Evolutionary conservation across 2,113 vertebrate genomes (phyloP).

Genomic region (Dicentrarchus labrax): DNA sequence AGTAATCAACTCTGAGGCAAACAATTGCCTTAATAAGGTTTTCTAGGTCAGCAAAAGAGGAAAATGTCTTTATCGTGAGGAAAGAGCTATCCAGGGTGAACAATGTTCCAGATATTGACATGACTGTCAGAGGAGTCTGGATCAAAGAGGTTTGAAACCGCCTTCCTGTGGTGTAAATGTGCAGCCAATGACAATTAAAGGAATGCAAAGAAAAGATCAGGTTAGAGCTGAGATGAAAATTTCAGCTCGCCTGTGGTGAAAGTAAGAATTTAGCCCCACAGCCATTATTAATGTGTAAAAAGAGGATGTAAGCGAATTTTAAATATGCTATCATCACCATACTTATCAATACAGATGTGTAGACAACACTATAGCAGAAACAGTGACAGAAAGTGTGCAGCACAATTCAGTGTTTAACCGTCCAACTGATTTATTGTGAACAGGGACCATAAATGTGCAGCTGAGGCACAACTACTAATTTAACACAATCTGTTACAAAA

Average conservation of each 20-base stretch:
- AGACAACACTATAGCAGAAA: not conserved
- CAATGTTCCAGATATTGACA: constrained; percentile 53
- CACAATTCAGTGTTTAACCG: constrained; percentile 7
- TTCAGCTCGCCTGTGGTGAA: constrained; percentile 20
- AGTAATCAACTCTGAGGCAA: constrained; percentile 55
- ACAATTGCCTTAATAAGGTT: constrained; percentile 58
- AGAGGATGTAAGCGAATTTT: not conserved
- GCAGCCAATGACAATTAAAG: constrained; percentile 53
- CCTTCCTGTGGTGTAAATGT: constrained; percentile 54
- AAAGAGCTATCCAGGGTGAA: constrained; percentile 53
- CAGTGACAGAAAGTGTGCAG: not conserved
- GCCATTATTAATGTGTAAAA: constrained; percentile 7
- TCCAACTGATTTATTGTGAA: constrained; percentile 14
- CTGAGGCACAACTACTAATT: constrained; percentile 17
- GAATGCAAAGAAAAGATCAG: constrained; percentile 21
- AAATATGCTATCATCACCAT: not conserved
- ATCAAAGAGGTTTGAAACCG: constrained; percentile 66
- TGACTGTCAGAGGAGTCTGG: constrained; percentile 54
- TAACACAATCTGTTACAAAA: constrained; percentile 20
- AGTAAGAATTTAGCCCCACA: constrained; percentile 2
- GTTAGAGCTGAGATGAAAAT: constrained; percentile 41
- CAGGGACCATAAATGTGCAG: not conserved
- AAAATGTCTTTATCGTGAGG: constrained; percentile 38
- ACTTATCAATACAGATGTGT: constrained; percentile 2
- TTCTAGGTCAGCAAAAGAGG: constrained; percentile 63